Evolutionary conservation across 1,140 invertebrate species (phyloP), one percentile per base, ranked within the genome.

Genomic region (Zophobas atratus): DNA sequence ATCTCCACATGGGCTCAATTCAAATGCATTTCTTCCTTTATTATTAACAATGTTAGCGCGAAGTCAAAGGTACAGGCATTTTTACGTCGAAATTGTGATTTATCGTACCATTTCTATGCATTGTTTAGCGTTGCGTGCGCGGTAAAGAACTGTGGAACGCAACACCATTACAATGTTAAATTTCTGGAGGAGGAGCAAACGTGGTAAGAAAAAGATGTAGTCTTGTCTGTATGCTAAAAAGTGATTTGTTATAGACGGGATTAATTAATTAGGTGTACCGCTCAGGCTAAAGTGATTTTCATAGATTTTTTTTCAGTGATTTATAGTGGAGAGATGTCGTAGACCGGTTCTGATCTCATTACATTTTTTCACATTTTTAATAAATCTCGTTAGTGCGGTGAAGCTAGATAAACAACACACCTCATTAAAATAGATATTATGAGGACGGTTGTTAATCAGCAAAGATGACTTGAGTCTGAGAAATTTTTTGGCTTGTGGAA

Each of bases 61-160:
- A 57, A 56, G 72, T 75, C 72, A 49, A 75, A 75, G 72, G 51
- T 75, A 56, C 5, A 41, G 56, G 38, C 4, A 36, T 34, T 75
- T 75, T 75, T 60, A 60, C 56, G 49, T 33, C 56, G 35, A 60
- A 60, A 60, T 60, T 35, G 34, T 60, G 33, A 60, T 60, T 60
- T 60, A 60, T 60, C 35, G 56, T 3, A 60, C 1, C 34, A 34
- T 57, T 57, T 57, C 55, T 57, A 1, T 6, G 34, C 55, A 57
- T 57, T 57, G 55, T 57, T 57, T 1, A 33, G 8, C 3, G 8
- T 46, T 46, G 43, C 8, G 43, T 46, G 80, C 82, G 82, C 80
- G 76, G 70, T 77, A 79, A 79, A 83, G 77, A 81, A 83, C 82
- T 81, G 6, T 33, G 55, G 55, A 57, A 35, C 55, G 20, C 55